phyloP scores from a whole-genome alignment of 2,888 invertebrate genomes.

The Synanthedon andrenaeformis region DNA sequence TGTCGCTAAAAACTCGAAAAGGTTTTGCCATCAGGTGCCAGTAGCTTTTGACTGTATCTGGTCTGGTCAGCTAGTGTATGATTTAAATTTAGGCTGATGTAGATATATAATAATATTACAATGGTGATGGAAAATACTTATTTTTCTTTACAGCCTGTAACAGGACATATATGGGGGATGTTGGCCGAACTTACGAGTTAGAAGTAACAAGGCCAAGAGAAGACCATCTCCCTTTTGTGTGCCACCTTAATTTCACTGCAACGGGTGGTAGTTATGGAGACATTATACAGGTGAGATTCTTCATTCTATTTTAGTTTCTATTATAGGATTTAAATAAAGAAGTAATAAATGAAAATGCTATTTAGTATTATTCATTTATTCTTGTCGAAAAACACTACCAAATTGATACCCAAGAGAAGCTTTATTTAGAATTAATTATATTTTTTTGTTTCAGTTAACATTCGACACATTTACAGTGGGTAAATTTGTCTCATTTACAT shows the following conservation, averaged over 20 bases:
- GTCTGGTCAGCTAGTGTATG: too few relatives aligned
- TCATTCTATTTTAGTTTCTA: background rate
- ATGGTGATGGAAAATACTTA: background rate
- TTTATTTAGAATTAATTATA: too few relatives aligned
- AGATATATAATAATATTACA: too few relatives aligned
- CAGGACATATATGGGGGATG: conserved; percentile 84
- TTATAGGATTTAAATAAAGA: conserved; percentile 1
- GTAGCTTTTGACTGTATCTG: too few relatives aligned
- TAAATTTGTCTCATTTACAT: conserved; percentile 81
- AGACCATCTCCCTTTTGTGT: conserved; percentile 82
- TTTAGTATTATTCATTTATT: background rate
- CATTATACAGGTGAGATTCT: conserved; percentile 75
- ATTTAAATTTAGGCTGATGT: too few relatives aligned
- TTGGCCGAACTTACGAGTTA: conserved; percentile 83
- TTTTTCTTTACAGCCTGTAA: conserved; percentile 78
- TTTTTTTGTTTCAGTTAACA: conserved; percentile 74
- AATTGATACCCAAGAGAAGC: too few relatives aligned
- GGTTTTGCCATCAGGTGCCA: too few relatives aligned
- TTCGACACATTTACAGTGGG: conserved; percentile 88
- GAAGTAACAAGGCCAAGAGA: conserved; percentile 81
- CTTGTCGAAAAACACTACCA: background rate
- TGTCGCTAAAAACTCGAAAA: too few relatives aligned
- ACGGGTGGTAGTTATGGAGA: conserved; percentile 83
- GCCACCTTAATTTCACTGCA: conserved; percentile 86
- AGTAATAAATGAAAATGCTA: background rate